Evolutionary conservation across 2,797 vertebrate species (phyloP).

Genomic region (Danio aesculapii): DNA sequence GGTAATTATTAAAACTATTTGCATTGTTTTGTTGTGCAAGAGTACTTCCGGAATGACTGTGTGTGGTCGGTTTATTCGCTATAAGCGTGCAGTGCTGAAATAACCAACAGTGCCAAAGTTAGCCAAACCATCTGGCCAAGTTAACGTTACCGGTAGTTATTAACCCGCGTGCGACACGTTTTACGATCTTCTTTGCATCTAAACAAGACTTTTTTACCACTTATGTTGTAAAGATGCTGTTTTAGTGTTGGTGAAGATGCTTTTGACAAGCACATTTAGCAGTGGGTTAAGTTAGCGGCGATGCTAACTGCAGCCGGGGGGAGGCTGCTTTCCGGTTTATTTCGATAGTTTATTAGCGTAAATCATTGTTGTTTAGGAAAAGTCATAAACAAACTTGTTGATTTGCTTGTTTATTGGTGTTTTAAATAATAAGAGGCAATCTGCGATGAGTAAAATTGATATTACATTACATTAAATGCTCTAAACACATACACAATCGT

Average conservation of each 20-base stretch:
- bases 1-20: constrained; percentile 18
- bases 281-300: background rate
- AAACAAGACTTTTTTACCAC: background rate
- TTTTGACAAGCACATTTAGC: background rate
- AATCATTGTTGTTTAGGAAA: background rate
- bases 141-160: background rate
- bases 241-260: background rate
- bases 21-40: background rate
- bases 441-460: too few relatives aligned
- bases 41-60: background rate
- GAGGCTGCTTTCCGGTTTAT: background rate
- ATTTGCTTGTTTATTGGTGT: too few relatives aligned
- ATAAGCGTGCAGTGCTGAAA: background rate
- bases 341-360: background rate
- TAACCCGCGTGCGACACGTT: background rate
- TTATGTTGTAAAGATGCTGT: background rate
- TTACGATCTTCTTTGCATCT: background rate
- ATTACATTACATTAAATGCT: too few relatives aligned
- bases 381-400: background rate
- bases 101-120: background rate
- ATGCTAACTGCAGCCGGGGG: background rate
- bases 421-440: too few relatives aligned
- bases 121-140: background rate
- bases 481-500: too few relatives aligned
- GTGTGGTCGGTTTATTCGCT: background rate